phyloP scores from a whole-genome alignment of 2,888 invertebrate genomes.

The Hypsopygia costalis region DNA sequence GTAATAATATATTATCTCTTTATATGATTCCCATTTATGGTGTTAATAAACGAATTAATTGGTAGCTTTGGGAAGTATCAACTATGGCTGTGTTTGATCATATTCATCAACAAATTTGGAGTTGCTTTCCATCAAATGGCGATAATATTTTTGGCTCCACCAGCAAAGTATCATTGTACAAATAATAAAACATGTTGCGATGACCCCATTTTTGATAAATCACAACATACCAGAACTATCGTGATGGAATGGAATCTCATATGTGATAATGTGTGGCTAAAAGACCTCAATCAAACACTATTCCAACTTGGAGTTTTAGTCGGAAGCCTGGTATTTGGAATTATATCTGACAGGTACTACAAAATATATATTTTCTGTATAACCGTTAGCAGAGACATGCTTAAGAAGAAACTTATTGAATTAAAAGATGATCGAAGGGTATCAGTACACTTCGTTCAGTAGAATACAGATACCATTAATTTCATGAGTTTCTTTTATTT shows the following conservation, averaged over 20 bases:
- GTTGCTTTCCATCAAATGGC: constrained; percentile 76
- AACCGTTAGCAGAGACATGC: too few species aligned
- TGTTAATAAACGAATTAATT: constrained; percentile 53
- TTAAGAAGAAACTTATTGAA: too few species aligned
- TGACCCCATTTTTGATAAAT: constrained; percentile 79
- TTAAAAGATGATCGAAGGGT: too few species aligned
- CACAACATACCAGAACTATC: constrained; percentile 84
- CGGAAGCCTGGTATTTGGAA: constrained; percentile 86
- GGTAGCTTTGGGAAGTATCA: constrained; percentile 64
- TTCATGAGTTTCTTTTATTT: too few species aligned
- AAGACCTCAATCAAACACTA: constrained; percentile 85
- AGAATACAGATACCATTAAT: too few species aligned
- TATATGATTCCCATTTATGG: constrained; percentile 25
- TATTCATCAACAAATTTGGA: constrained; percentile 67
- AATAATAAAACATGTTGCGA: constrained; percentile 64
- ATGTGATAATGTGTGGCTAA: constrained; percentile 82
- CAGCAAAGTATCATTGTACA: constrained; percentile 47
- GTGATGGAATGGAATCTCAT: constrained; percentile 87
- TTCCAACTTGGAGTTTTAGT: constrained; percentile 87
- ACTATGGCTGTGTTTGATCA: constrained; percentile 53
- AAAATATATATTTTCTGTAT: too few species aligned
- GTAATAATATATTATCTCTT: neutral
- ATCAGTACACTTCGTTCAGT: too few species aligned
- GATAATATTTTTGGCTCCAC: constrained; percentile 73
- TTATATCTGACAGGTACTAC: constrained; percentile 87